Evolutionary conservation across 2,797 vertebrate genomes (phyloP), one percentile per base, ranked within the genome.

Genomic region (Acanthopagrus latus): DNA sequence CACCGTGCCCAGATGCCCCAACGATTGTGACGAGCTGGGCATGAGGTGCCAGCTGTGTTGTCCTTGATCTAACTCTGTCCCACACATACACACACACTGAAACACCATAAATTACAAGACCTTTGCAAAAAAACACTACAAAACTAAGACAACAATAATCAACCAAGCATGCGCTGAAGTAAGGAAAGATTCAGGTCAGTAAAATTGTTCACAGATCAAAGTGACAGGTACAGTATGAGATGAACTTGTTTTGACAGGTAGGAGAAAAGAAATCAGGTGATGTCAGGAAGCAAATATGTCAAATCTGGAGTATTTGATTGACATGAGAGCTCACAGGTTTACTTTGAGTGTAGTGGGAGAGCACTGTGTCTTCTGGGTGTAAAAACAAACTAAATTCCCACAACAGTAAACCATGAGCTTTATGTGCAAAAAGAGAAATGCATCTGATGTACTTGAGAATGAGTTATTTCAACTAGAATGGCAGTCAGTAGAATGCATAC

Each of bases 11-110:
- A 86, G 79, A 86, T 78, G 79, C 66, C 77, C 83, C 78, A 43
- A 64, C 20, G 33, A 71, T 48, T 74, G 70, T 81, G 82, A 88
- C 55, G 55, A 76, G 56, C 71, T 71, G 79, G 85, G 55, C 83
- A 79, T 80, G 47, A 89, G 76, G 75, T 69, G 77, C 85, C 86
- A 86, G 76, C 84, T 74, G 72, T 84, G 29, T 75, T 84, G 90
- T 78, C 91, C 90, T 91, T 90, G 87, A 76, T 84, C 48, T 27
- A 63, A 54, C 69, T 58, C 63, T 59, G n/a, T 64, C 57, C 25
- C 14, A 5, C 23, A 5, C 33, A 47, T 46, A 60, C 51, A 70
- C 25, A 27, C 20, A 8, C 54, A 48, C 71, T 65, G 43, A 66
- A 17, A 52, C 20, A 25, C 27, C 16, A 41, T 16, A 25, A 52